Evolutionary conservation across 2,888 invertebrate genomes (phyloP).

Genomic region (Microctonus hyperodae): DNA sequence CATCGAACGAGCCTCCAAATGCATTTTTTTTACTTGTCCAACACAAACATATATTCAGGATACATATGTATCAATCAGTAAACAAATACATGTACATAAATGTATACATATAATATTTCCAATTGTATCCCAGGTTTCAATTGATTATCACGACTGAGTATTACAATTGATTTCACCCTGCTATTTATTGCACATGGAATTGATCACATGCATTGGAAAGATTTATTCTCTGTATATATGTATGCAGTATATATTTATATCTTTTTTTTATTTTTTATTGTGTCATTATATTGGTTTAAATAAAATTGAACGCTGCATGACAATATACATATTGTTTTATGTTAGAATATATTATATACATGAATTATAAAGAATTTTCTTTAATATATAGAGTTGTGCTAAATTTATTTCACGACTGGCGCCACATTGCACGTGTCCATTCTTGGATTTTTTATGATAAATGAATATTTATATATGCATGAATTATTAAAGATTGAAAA

Average conservation of each 20-base stretch:
- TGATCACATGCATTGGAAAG: neutral
- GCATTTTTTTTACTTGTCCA: slow-evolving; percentile 17
- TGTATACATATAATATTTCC: neutral
- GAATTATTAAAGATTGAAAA: no score
- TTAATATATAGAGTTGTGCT: slow-evolving; percentile 14
- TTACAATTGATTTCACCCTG: slow-evolving; percentile 33
- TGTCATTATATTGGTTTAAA: neutral
- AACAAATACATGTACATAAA: neutral
- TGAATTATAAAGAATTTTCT: slow-evolving; percentile 8
- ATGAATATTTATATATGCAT: neutral
- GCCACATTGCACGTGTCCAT: slow-evolving; percentile 18
- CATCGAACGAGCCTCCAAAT: slow-evolving; percentile 52
- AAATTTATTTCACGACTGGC: slow-evolving; percentile 27
- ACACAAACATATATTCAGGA: no score
- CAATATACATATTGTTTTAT: neutral
- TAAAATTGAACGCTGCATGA: neutral
- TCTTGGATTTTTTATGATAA: neutral
- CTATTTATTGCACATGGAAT: slow-evolving; percentile 12
- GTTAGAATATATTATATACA: neutral
- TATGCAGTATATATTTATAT: neutral
- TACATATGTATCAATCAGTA: neutral
- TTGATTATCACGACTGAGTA: slow-evolving; percentile 21
- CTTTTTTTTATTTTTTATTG: neutral
- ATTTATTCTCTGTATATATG: neutral
- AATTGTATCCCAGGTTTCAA: slow-evolving; percentile 12